Conservation (phyloP, 2,888 invertebrate species). For the Thymelicus acteon region DNA sequence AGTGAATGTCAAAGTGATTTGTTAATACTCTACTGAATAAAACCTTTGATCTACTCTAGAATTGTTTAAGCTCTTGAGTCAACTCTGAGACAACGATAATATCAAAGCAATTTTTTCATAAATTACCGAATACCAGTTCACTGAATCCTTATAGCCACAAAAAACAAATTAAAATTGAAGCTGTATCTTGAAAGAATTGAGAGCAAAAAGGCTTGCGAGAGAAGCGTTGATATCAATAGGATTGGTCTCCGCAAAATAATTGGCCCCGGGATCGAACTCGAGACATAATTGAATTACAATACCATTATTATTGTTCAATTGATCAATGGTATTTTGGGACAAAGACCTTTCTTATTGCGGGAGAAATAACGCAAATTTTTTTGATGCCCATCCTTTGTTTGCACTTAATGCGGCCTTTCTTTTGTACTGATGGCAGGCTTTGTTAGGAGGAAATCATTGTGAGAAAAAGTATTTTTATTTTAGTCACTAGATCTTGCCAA, state of each 20-base stretch:
- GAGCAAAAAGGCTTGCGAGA: conserved; percentile 22
- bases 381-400: conserved; percentile 22
- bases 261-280: conserved; percentile 35
- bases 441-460: conserved; percentile 4
- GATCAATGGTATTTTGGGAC: conserved; percentile 37
- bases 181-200: conserved; percentile 7
- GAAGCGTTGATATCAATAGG: conserved; percentile 28
- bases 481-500: neutral
- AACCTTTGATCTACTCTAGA: neutral
- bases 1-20: too few species aligned
- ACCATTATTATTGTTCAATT: conserved; percentile 39
- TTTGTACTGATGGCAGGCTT: conserved; percentile 14
- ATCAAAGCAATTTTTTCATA: neutral
- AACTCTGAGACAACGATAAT: neutral
- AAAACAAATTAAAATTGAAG: conserved; percentile 7
- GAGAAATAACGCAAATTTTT: conserved; percentile 18
- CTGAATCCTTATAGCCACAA: neutral
- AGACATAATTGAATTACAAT: conserved; percentile 42
- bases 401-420: conserved; percentile 14
- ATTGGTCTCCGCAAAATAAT: conserved; percentile 28
- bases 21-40: neutral
- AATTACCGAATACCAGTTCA: neutral
- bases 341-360: conserved; percentile 31
- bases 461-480: conserved; percentile 1
- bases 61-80: neutral